These are phyloP conservation scores for Drosophila kokeensis DNA, from an alignment of 2,888 invertebrate genomes.

Conservation along the genomic window DNA sequence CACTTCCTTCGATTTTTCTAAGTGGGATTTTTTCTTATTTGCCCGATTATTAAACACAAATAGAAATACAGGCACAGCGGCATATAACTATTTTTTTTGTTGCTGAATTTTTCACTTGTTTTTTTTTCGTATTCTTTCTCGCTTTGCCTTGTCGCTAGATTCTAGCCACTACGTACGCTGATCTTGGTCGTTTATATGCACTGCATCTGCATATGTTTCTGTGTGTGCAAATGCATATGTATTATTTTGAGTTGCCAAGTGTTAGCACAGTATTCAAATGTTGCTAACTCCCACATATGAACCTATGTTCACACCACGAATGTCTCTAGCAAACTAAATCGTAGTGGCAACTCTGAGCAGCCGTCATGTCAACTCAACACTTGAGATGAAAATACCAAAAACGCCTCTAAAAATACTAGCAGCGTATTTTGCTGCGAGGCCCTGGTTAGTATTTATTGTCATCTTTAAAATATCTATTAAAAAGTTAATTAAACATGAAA, in stretches of 20 bases:
- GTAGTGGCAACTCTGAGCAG: conserved; percentile 49
- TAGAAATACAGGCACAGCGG: conserved; percentile 29
- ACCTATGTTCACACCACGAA: conserved; percentile 55
- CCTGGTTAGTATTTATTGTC: conserved; percentile 1
- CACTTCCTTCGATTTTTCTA: conserved; percentile 31
- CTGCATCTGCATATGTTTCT: conserved; percentile 50
- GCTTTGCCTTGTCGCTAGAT: conserved; percentile 13
- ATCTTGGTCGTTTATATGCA: conserved; percentile 38
- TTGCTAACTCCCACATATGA: conserved; percentile 53
- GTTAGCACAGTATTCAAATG: conserved; percentile 52
- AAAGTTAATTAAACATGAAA: background rate
- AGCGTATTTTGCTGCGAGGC: background rate
- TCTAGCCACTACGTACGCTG: conserved; percentile 11
- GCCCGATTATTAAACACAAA: conserved; percentile 32
- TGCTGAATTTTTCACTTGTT: conserved; percentile 52
- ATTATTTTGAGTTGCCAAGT: conserved; percentile 60
- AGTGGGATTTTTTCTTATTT: conserved; percentile 15
- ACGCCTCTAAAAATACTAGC: conserved; percentile 39
- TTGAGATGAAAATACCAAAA: conserved; percentile 50
- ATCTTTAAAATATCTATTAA: background rate
- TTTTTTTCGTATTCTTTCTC: conserved; percentile 7
- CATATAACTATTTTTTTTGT: conserved; percentile 27
- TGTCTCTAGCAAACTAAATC: conserved; percentile 57
- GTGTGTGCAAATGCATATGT: conserved; percentile 35
- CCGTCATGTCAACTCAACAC: conserved; percentile 8